Base-by-base conservation (phyloP, 1,140 invertebrate species). In the Neodiprion virginianus region DNA sequence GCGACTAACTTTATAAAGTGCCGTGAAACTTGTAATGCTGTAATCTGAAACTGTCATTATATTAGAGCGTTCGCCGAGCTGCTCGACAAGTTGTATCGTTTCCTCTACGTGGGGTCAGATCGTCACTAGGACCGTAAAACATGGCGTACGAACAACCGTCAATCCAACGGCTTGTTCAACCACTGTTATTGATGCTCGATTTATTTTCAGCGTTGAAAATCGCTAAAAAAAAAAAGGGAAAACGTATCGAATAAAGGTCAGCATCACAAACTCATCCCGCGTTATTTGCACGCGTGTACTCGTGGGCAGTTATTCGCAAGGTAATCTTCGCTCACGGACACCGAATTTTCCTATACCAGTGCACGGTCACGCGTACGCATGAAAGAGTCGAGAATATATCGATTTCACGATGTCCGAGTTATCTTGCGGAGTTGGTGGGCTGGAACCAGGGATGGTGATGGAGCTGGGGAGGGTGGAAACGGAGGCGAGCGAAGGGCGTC, bases 331-430 rank as follows among this genome's bases (percentile, higher is more conserved):
- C 28, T 1, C 28, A 40, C 28, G 28, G 28, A 40, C 28, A 40
- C 28, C 5, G 28, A 40, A 40, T 40, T 40, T 40, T 40, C 28
- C 28, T 5, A 40, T 40, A 40, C 5, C 28, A 40, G 28, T 40
- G 28, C 28, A 40, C 28, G 28, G 28, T 40, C 1, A 40, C 28
- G 28, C 5, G n/a, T 61, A 17, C 7, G 53, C 53, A 61, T 61
- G 53, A 61, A 61, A 61, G 53, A 80, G 78, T 53, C 50, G 74
- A 75, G 76, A 65, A 74, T 74, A 82, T 84, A 84, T 84, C 83
- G 83, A 84, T 84, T 84, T 83, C 82, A 83, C 81, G 80, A 78
- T 84, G 81, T 84, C 81, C 82, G 79, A 84, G 84, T 84, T 83
- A 84, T 82, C 82, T 83, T 79, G 80, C 78, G 75, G 72, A 76